These are phyloP conservation scores for Aphyosemion australe DNA, from an alignment of 2,113 vertebrate species.

Conservation along the genomic window DNA sequence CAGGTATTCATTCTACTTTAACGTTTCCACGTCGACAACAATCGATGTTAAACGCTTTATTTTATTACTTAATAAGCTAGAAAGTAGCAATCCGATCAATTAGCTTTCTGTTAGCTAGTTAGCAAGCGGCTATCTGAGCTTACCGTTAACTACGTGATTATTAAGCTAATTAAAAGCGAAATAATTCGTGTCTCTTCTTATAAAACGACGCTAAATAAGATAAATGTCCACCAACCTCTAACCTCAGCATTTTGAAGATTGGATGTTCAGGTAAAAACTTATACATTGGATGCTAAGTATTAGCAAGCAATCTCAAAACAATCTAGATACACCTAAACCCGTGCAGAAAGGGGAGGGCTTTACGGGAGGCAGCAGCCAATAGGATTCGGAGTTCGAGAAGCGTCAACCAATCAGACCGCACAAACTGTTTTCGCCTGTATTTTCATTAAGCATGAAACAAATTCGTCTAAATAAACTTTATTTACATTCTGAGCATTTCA, in stretches of 20 bases:
- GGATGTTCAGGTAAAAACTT: slow-evolving; percentile 57
- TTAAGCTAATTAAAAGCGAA: slow-evolving; percentile 1
- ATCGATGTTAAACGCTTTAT: not conserved
- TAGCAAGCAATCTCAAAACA: slow-evolving; percentile 72
- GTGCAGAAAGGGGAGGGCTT: slow-evolving; percentile 24
- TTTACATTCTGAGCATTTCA: not conserved
- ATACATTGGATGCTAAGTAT: slow-evolving; percentile 54
- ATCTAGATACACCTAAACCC: slow-evolving; percentile 46
- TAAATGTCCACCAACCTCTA: slow-evolving; percentile 56
- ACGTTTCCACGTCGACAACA: not conserved
- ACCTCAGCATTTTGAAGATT: slow-evolving; percentile 62
- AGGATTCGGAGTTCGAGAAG: not conserved
- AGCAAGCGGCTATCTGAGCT: slow-evolving; percentile 51
- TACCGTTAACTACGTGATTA: slow-evolving; percentile 35
- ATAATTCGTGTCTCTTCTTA: not conserved
- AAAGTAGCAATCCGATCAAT: slow-evolving; percentile 30
- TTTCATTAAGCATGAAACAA: not conserved
- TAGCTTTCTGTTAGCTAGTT: slow-evolving; percentile 52
- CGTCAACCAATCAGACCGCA: slow-evolving; percentile 44
- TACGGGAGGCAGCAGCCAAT: slow-evolving; percentile 45
- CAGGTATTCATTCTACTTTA: not conserved
- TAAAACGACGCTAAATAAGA: not conserved
- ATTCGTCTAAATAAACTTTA: not conserved
- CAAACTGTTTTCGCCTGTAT: not conserved
- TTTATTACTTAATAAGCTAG: not conserved